Percentiles rank a stretch among this genome's conserved stretches.
Conservation (phyloP, 2,113 vertebrate genomes). For the Lipotes vexillifer region DNA sequence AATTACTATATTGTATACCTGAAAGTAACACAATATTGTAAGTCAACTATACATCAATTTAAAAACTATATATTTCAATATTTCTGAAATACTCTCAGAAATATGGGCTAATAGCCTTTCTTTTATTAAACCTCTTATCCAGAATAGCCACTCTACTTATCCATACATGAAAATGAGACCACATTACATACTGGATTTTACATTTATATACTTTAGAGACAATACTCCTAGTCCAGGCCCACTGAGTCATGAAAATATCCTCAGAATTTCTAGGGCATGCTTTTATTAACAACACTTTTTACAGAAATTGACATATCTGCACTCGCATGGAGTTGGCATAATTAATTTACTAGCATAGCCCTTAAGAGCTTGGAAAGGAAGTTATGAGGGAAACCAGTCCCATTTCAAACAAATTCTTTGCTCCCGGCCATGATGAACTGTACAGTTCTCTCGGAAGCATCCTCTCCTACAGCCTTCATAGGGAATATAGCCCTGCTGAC, state of each 20-base stretch:
- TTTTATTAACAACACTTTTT: not conserved
- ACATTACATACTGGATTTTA: not conserved
- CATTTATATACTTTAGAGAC: no score
- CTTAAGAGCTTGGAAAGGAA: not conserved
- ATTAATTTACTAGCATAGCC: not conserved
- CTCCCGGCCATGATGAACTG: fast-evolving
- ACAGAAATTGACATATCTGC: not conserved
- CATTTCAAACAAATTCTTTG: not conserved
- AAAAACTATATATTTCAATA: no score
- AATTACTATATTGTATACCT: not conserved
- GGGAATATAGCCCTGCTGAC: not conserved
- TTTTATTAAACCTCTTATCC: not conserved
- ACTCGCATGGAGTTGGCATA: not conserved
- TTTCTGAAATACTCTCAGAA: not conserved
- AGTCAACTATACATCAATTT: not conserved
- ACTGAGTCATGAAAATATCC: not conserved
- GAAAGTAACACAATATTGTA: not conserved
- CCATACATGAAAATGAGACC: no score
- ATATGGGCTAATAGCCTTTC: not conserved
- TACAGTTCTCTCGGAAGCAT: fast-evolving
- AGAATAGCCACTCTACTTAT: not conserved
- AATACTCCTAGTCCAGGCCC: no score
- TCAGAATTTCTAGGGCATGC: not conserved
- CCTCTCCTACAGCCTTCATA: not conserved
- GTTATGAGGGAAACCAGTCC: not conserved